Evolutionary conservation across 2,113 vertebrate genomes (phyloP), one percentile per base, ranked within the genome.

Genomic region (Thunnus maccoyii): DNA sequence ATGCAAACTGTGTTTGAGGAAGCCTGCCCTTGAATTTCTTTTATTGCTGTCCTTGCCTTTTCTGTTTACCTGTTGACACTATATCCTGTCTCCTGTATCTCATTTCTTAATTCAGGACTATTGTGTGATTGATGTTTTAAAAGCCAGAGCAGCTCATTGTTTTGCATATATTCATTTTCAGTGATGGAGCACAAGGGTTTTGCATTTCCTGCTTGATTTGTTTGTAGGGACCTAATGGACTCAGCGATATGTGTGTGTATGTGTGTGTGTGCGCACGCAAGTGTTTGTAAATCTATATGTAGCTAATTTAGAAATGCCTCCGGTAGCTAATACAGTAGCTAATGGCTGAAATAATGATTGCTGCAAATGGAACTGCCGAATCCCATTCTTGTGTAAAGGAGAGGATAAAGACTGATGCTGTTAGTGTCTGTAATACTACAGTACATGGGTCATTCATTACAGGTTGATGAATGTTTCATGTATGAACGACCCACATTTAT

Each of bases 121-220:
- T 76, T 56, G 64, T 62, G 85, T 65, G 86, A 92, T 81, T 90
- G 91, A 91, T 91, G 89, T 86, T 88, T 90, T 92, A 92, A 92
- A 91, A 93, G 90, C 91, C 66, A 3, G 68, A 80, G 85, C 72
- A 78, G 88, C 83, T 91, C 76, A 25, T 90, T 85, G 78, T 91
- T 92, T 93, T 89, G 91, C 91, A 93, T 93, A 91, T 93, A 89
- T 93, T 93, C 76, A 93, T 91, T 94, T 91, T 89, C 92, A 90
- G 75, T 17, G 84, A 81, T 68, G 82, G 82, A 80, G 83, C 48
- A 27, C 58, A 14, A 78, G 69, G 89, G 86, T 86, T 66, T 93
- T 91, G 81, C 82, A 71, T 94, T 94, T 93, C 93, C 88, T 86
- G 56, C 84, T 84, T 76, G 64, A 83, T 88, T 89, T 85, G 79